Evolutionary conservation across 2,113 vertebrate genomes (phyloP).

Genomic region (Eurystomus gularis): DNA sequence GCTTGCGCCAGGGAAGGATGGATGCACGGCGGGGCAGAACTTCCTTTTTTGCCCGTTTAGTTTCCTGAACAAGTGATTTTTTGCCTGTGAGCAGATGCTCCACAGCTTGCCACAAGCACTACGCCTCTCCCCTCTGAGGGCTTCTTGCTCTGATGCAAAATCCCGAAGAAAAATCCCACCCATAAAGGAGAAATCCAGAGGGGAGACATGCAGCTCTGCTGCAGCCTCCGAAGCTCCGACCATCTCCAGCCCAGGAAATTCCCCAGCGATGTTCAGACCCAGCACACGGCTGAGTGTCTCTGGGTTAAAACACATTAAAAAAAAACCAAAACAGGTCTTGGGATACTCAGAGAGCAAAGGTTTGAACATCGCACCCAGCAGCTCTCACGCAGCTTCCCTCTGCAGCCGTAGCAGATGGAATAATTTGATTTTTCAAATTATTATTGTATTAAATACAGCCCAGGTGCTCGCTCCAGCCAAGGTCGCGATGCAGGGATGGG

Average conservation of each 20-base stretch:
- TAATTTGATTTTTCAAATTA: too few species aligned
- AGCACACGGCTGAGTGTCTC: neutral
- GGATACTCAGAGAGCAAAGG: neutral
- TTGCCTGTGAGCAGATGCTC: neutral
- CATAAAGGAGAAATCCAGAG: neutral
- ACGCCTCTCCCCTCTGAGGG: neutral
- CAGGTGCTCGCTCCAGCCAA: neutral
- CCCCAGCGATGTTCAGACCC: neutral
- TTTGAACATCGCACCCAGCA: neutral
- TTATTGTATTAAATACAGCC: too few species aligned
- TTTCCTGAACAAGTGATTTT: neutral
- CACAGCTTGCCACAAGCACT: rapidly evolving
- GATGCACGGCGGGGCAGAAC: neutral
- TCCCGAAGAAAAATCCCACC: neutral
- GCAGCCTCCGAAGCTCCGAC: neutral
- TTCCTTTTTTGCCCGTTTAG: neutral
- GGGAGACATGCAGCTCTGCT: neutral
- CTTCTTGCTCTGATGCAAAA: neutral
- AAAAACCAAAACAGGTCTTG: neutral
- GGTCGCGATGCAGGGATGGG: neutral
- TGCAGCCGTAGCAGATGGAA: neutral
- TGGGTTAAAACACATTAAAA: rapidly evolving
- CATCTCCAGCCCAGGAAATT: neutral
- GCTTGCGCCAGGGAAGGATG: too few species aligned
- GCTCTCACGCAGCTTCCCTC: neutral